A percentile compares a stretch with the other conserved stretches of the same genome.
phyloP scores from a whole-genome alignment of 35 echinoderm and acorn worm genomes.

The Amphiura filiformis region DNA sequence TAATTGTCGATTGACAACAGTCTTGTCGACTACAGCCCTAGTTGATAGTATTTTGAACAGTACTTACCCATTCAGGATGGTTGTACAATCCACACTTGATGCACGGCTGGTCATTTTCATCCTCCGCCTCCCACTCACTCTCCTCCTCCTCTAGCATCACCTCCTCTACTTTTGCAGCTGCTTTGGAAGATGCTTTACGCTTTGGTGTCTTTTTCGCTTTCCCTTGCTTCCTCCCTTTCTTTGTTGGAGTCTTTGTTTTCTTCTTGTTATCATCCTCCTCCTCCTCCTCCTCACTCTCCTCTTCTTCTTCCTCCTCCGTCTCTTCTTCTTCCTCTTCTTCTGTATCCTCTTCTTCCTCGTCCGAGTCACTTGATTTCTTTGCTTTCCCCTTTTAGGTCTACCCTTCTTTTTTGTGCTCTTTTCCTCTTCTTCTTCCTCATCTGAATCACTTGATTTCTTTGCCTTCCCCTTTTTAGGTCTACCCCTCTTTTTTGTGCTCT shows the following conservation, averaged over 20 bases:
- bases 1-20: no score
- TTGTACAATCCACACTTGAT: constrained; percentile 87
- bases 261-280: constrained; percentile 30
- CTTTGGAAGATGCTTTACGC: constrained; percentile 30
- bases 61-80: constrained; percentile 87
- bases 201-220: neutral
- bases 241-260: no score
- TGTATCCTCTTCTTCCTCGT: constrained; percentile 36
- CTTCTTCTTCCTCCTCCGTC: constrained; percentile 16
- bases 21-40: no score
- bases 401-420: no score
- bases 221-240: no score
- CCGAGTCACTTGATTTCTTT: no score
- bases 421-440: no score
- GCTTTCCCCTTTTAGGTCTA: no score
- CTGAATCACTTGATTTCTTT: no score
- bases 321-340: constrained; percentile 16
- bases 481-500: no score
- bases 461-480: no score
- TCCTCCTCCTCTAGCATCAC: neutral
- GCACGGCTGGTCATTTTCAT: constrained; percentile 77
- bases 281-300: neutral
- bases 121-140: constrained; percentile 28
- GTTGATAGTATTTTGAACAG: no score
- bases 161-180: neutral